Evolutionary conservation across 2,888 invertebrate genomes (phyloP), one percentile per base, ranked within the genome.

Genomic region (Agrypnus murinus): DNA sequence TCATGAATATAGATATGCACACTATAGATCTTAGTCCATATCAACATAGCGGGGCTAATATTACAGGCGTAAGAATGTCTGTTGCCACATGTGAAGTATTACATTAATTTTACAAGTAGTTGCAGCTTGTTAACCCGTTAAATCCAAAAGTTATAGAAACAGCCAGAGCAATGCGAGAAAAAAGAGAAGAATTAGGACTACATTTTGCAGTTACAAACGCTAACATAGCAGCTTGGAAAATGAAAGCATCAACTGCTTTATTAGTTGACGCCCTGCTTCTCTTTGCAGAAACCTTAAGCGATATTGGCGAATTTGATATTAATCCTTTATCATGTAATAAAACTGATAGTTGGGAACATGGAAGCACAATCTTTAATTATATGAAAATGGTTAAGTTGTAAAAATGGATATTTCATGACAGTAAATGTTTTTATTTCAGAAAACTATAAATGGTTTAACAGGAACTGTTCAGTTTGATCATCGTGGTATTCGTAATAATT

Each of bases 231-330:
- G 79, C 76, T 5, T 80, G 80, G 76, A 76, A 78, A 31, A 60
- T 84, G 9, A 87, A 89, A 86, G 89, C 93, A 4, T 92, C 93
- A 82, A 90, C 94, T 72, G 96, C 95, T 6, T 87, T 97, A 72
- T 89, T 95, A 77, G 93, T 94, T 82, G 97, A 98, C 83, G 93
- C 95, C 0, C 92, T 97, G n/a, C 89, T 90, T 73, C 87, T 97
- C 78, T 93, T 96, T 82, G 92, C 93, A 1, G 88, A 90, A 79
- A 94, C 93, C 58, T 87, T 96, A 69, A 90, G 91, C 74, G 71
- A 72, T 38, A 25, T 57, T 45, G 48, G 32, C 10, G 10, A 43
- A n/a, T 12, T 62, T n/a, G 2, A 25, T 7, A 45, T 45, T n/a
- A 58, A 53, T 17, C 31, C 88, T 38, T 84, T 93, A 17, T 87